Evolutionary conservation across 2,888 invertebrate species (phyloP).

Genomic region (Drosophila multiciliata): DNA sequence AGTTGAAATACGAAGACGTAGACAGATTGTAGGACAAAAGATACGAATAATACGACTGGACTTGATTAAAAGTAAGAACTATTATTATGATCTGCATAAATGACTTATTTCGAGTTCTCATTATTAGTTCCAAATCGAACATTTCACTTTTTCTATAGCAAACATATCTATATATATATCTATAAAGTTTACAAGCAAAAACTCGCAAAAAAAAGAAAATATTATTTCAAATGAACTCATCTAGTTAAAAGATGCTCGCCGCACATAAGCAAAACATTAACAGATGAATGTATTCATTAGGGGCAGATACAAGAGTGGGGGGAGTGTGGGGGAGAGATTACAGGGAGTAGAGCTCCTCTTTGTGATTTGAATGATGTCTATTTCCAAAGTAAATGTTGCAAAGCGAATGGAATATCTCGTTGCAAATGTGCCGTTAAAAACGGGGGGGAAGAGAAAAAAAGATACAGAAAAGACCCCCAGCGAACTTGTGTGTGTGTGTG

Average conservation of each 20-base stretch:
- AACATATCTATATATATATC: background rate
- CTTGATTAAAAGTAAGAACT: background rate
- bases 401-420: constrained; percentile 53
- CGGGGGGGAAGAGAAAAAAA: constrained; percentile 22
- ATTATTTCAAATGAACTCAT: constrained; percentile 35
- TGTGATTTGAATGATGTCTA: constrained; percentile 68
- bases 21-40: background rate
- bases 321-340: background rate
- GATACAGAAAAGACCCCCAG: constrained; percentile 63
- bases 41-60: background rate
- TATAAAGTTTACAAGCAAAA: background rate
- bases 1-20: background rate
- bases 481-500: constrained; percentile 33
- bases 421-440: constrained; percentile 73
- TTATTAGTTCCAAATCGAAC: background rate
- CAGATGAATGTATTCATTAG: constrained; percentile 46
- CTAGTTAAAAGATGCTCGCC: constrained; percentile 39
- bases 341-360: background rate
- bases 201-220: background rate
- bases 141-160: background rate
- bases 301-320: background rate
- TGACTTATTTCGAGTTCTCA: background rate
- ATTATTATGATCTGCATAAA: background rate
- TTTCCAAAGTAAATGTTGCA: constrained; percentile 76
- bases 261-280: constrained; percentile 49